Conservation (phyloP, 35 echinoderm and acorn worm species). For the Apostichopus parvimensis region DNA sequence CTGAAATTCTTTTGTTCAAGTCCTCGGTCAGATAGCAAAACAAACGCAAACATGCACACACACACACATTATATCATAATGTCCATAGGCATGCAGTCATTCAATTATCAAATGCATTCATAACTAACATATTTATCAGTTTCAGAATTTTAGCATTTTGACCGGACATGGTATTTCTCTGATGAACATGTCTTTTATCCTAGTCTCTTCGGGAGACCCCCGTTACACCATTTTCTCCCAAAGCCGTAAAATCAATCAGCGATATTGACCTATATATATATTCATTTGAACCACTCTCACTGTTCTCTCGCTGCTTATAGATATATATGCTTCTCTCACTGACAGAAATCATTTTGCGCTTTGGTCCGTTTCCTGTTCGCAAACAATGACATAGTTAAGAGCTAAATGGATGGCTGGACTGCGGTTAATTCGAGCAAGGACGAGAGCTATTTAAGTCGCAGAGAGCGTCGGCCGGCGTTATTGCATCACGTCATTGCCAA, state of each 20-base stretch:
- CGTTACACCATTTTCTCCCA: not conserved
- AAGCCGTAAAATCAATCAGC: not conserved
- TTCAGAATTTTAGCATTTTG: too few relatives aligned
- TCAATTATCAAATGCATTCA: too few relatives aligned
- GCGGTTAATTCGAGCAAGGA: not conserved
- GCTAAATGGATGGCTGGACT: not conserved
- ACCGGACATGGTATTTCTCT: not conserved
- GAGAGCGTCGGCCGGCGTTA: not conserved
- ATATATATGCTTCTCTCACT: not conserved
- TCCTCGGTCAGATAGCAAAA: too few relatives aligned
- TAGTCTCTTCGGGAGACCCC: not conserved
- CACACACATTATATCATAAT: too few relatives aligned
- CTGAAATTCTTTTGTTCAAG: too few relatives aligned
- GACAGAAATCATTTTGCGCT: slow-evolving; percentile 5
- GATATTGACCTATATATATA: not conserved
- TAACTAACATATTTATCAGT: too few relatives aligned
- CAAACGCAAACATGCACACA: too few relatives aligned
- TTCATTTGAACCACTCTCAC: not conserved
- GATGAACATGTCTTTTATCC: not conserved
- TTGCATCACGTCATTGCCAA: not conserved
- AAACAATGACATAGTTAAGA: not conserved
- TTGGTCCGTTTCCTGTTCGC: not conserved
- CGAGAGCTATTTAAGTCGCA: not conserved
- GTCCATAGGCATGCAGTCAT: too few relatives aligned
- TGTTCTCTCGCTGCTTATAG: not conserved